phyloP scores from a whole-genome alignment of 2,888 invertebrate species.

The Nymphalis polychloros region DNA sequence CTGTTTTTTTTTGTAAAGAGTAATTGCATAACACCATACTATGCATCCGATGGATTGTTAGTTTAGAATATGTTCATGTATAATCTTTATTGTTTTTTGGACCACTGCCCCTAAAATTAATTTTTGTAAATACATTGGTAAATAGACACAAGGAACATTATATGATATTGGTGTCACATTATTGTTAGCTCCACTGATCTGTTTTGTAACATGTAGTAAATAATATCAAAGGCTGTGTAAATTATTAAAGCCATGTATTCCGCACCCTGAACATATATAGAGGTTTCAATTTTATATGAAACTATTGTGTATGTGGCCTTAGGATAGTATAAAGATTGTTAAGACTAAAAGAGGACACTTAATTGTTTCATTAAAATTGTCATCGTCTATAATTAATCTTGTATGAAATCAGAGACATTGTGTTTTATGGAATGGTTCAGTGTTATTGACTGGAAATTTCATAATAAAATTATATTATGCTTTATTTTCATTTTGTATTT shows the following conservation, averaged over 20 bases:
- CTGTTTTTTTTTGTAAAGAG: background rate
- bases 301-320: slow-evolving; percentile 36
- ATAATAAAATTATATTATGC: slow-evolving; percentile 82
- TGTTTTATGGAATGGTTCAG: slow-evolving; percentile 79
- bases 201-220: slow-evolving; percentile 79
- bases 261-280: slow-evolving; percentile 61
- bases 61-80: background rate
- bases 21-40: background rate
- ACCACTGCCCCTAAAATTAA: slow-evolving; percentile 68
- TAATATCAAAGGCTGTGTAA: slow-evolving; percentile 81
- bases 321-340: no score
- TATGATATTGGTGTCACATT: slow-evolving; percentile 61
- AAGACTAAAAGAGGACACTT: no score
- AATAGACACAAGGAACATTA: slow-evolving; percentile 43
- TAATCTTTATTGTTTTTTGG: slow-evolving; percentile 32
- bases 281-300: slow-evolving; percentile 37
- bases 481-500: slow-evolving; percentile 77
- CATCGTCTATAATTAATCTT: slow-evolving; percentile 50
- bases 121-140: slow-evolving; percentile 76
- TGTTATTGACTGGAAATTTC: slow-evolving; percentile 80
- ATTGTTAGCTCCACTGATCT: slow-evolving; percentile 76
- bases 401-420: slow-evolving; percentile 69
- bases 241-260: slow-evolving; percentile 71
- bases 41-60: slow-evolving; percentile 7
- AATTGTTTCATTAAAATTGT: slow-evolving; percentile 29